phyloP scores from a whole-genome alignment of 2,113 vertebrate species.

The Chionodraco myersi region DNA sequence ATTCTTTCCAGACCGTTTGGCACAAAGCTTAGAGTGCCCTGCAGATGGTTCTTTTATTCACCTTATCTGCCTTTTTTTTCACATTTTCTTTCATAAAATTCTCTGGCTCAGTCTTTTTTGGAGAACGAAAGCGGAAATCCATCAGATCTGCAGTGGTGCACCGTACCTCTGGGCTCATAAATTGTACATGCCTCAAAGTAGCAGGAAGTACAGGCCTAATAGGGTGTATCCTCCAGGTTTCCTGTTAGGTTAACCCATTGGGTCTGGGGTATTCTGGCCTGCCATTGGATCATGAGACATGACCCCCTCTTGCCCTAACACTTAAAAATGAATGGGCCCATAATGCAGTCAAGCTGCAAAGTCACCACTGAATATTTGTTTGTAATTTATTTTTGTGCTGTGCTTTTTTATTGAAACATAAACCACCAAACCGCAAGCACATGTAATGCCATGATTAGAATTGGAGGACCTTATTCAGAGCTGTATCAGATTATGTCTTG shows the following conservation, averaged over 20 bases:
- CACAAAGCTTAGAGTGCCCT: conserved; percentile 80
- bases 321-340: conserved; percentile 48
- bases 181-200: conserved; percentile 84
- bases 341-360: conserved; percentile 63
- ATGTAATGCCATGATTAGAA: conserved; percentile 5
- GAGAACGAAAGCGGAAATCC: conserved; percentile 83
- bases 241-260: conserved; percentile 78
- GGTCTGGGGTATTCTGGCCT: conserved; percentile 67
- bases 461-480: not conserved
- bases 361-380: conserved; percentile 13
- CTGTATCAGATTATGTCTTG: conserved; percentile 5
- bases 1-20: conserved; percentile 90
- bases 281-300: conserved; percentile 52
- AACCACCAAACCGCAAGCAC: not conserved
- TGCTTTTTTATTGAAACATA: conserved; percentile 1
- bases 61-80: conserved; percentile 71
- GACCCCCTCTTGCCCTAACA: conserved; percentile 54
- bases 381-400: not conserved
- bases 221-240: conserved; percentile 85
- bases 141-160: conserved; percentile 83
- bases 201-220: conserved; percentile 84
- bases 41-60: conserved; percentile 85
- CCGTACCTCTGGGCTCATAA: conserved; percentile 77
- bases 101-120: conserved; percentile 70
- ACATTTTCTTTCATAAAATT: conserved; percentile 76